phyloP scores from a whole-genome alignment of 2,113 vertebrate genomes.

The Cavia porcellus region DNA sequence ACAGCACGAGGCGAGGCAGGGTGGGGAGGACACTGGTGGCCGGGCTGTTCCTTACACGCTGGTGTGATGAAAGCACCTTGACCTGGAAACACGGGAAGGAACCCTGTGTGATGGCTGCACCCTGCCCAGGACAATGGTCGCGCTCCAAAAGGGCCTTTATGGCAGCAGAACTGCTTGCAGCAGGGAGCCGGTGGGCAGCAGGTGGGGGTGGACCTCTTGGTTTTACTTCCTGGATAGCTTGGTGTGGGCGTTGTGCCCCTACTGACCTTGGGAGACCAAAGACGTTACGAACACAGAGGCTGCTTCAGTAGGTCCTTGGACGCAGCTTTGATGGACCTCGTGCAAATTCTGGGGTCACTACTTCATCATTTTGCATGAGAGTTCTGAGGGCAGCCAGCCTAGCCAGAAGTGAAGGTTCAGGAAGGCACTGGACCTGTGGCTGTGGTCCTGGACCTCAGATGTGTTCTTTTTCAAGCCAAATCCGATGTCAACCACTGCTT shows the following conservation, averaged over 20 bases:
- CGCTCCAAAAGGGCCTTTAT: fast-evolving
- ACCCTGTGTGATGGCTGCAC: fast-evolving
- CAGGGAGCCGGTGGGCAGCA: neutral
- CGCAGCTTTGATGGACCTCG: fast-evolving
- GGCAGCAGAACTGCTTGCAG: neutral
- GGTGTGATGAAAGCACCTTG: fast-evolving
- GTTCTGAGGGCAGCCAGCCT: neutral
- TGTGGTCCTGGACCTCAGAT: neutral
- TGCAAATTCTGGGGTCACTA: fast-evolving
- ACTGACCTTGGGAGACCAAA: fast-evolving
- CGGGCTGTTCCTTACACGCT: fast-evolving
- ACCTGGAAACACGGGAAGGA: neutral
- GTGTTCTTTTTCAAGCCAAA: neutral
- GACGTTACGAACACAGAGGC: fast-evolving
- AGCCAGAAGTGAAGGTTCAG: neutral
- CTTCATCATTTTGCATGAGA: no score
- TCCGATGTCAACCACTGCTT: neutral
- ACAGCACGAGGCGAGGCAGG: neutral
- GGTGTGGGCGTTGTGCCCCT: fast-evolving
- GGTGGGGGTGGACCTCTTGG: neutral
- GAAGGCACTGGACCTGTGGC: neutral
- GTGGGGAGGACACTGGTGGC: fast-evolving
- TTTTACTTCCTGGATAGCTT: neutral
- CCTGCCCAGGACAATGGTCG: fast-evolving
- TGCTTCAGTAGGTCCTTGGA: neutral